Evolutionary conservation across 2,113 vertebrate species (phyloP), one percentile per base, ranked within the genome.

Genomic region (Blennius ocellaris): DNA sequence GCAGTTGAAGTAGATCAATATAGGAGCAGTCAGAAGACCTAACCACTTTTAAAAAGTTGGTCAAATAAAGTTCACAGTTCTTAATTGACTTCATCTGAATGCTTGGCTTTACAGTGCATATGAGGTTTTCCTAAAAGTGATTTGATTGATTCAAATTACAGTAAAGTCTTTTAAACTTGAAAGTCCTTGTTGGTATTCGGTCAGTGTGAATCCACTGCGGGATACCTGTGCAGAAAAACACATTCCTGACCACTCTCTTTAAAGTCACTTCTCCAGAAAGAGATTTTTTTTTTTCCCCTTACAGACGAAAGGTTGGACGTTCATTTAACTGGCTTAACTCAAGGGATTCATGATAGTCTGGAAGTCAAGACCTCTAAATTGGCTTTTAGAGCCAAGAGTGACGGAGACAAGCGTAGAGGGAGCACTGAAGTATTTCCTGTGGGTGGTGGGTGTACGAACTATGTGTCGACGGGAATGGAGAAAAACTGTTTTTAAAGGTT

Each of bases 351-450:
- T 38, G 64, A 79, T 67, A 16, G 67, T 63, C 55, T 69, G 15
- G 67, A 77, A 77, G 84, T 85, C 80, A 73, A 67, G 80, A 87
- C 76, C 70, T 85, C 61, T 61, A 89, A 86, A 87, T 85, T 83
- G 82, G 82, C 86, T 86, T 87, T 85, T 78, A 72, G 49, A 72
- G 61, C 37, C 63, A 54, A 57, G 72, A 80, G 60, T 57, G 75
- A 67, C 2, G 16, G 30, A 37, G 43, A 51, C 58, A 55, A 43
- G 74, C 11, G 30, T 39, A 21, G 16, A 67, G 43, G 76, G 57
- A 66, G 51, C 73, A 55, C 39, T 57, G 43, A 81, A 66, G 76
- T 65, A 65, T 71, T 78, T 82, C 64, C 61, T 73, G 39, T 68
- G 40, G 47, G 81, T 62, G 60, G 61, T 61, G 69, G 47, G 57